Conservation (phyloP, 2,888 invertebrate species). For the Timema podura region DNA sequence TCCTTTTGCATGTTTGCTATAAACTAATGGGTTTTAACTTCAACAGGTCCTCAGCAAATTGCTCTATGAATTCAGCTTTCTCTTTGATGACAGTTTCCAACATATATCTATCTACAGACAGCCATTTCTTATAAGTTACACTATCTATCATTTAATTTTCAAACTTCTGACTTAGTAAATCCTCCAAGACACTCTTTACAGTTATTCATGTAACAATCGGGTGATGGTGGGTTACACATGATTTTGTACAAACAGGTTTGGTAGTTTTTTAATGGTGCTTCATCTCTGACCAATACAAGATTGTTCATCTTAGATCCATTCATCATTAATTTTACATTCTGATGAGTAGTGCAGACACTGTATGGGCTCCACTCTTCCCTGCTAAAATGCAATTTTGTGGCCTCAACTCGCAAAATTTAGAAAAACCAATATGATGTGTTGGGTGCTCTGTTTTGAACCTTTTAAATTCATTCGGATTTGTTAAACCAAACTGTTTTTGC, state of each 20-base stretch:
- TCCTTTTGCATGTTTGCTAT: not conserved
- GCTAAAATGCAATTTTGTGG: constrained; percentile 4
- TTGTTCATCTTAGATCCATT: constrained; percentile 3
- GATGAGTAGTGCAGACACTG: not conserved
- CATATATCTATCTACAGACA: too few species aligned
- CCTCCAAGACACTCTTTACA: not conserved
- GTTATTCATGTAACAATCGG: not conserved
- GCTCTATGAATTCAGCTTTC: not conserved
- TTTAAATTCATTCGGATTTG: not conserved
- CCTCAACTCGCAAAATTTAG: constrained; percentile 4
- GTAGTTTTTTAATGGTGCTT: not conserved
- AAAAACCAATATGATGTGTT: constrained; percentile 1
- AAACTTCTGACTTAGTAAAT: constrained; percentile 9
- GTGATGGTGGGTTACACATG: not conserved
- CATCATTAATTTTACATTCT: constrained; percentile 5
- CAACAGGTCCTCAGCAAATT: not conserved
- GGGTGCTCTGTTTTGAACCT: constrained; percentile 2
- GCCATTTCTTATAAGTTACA: too few species aligned
- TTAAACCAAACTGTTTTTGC: not conserved
- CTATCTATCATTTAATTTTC: not conserved
- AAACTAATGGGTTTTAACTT: not conserved
- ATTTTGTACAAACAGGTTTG: not conserved
- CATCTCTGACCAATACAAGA: not conserved
- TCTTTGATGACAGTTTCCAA: not conserved
- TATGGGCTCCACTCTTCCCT: not conserved